Conservation (phyloP, 1,140 invertebrate genomes). For the Brachionus calyciflorus region DNA sequence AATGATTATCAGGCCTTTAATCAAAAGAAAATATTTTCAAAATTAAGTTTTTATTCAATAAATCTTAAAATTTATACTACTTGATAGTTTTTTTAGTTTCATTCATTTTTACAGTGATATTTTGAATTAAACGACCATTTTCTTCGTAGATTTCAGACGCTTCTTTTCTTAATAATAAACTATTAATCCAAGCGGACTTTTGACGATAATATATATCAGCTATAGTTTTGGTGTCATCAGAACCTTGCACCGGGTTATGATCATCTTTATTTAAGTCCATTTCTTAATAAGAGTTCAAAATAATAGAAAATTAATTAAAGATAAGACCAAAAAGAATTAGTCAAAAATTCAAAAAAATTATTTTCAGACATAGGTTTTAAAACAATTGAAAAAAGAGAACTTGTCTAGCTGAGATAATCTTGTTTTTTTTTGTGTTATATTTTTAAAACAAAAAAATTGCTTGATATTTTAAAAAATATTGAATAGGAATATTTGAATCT, state of each 20-base stretch:
- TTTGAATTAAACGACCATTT: slow-evolving; percentile 13
- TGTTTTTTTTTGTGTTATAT: background rate
- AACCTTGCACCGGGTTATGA: background rate
- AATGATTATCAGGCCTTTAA: background rate
- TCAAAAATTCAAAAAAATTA: too few species aligned
- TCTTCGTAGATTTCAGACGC: background rate
- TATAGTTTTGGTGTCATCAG: slow-evolving; percentile 1
- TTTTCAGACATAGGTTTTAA: background rate
- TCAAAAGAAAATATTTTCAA: background rate
- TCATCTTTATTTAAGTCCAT: background rate
- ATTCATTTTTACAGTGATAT: slow-evolving; percentile 28
- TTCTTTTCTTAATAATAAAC: slow-evolving; percentile 14
- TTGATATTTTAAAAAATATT: too few species aligned
- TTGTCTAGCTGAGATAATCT: slow-evolving; percentile 42
- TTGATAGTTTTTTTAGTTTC: slow-evolving; percentile 1
- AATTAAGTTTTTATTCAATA: too few species aligned
- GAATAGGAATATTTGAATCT: too few species aligned
- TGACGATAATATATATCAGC: slow-evolving; percentile 7
- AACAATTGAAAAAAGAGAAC: background rate
- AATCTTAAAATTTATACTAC: too few species aligned
- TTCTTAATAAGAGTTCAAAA: background rate
- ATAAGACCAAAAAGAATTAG: background rate
- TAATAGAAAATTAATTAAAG: too few species aligned
- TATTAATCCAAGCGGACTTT: slow-evolving; percentile 4
- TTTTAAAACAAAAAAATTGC: background rate